These are phyloP conservation scores for Taurulus bubalis DNA, from an alignment of 2,113 vertebrate genomes.

Conservation along the genomic window DNA sequence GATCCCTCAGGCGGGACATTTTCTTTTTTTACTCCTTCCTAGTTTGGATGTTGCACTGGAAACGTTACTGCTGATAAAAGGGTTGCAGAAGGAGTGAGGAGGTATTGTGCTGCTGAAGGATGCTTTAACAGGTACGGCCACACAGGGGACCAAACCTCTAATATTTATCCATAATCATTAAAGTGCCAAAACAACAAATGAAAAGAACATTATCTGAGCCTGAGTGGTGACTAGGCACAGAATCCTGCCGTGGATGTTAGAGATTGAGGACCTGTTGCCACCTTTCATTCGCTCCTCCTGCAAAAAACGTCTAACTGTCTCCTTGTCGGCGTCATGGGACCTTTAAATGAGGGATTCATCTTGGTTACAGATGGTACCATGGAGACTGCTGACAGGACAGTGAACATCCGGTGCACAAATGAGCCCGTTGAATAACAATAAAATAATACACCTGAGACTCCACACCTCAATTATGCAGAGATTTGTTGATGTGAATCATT, in stretches of 20 bases:
- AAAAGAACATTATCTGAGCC: conserved; percentile 11
- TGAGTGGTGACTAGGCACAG: background rate
- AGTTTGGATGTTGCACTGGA: background rate
- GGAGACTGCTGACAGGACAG: conserved; percentile 46
- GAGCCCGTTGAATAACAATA: conserved; percentile 20
- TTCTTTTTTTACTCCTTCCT: background rate
- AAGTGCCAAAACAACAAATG: background rate
- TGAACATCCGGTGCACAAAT: conserved; percentile 19
- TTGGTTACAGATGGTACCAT: conserved; percentile 20
- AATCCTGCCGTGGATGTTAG: background rate
- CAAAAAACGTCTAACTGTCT: conserved; percentile 24
- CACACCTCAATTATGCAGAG: conserved; percentile 53
- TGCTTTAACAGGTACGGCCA: background rate
- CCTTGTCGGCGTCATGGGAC: conserved; percentile 3
- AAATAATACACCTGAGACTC: conserved; percentile 54
- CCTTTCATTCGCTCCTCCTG: background rate
- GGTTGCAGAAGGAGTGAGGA: background rate
- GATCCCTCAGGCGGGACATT: conserved; percentile 24
- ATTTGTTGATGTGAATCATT: conserved; percentile 45
- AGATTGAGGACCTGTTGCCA: conserved; percentile 21
- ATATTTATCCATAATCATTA: conserved; percentile 12
- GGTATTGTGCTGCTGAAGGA: background rate
- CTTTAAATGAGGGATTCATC: conserved; percentile 33
- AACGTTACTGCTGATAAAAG: background rate
- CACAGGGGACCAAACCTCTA: conserved; percentile 15